Conservation (phyloP, 2,888 invertebrate species). For the Thyatira batis region DNA sequence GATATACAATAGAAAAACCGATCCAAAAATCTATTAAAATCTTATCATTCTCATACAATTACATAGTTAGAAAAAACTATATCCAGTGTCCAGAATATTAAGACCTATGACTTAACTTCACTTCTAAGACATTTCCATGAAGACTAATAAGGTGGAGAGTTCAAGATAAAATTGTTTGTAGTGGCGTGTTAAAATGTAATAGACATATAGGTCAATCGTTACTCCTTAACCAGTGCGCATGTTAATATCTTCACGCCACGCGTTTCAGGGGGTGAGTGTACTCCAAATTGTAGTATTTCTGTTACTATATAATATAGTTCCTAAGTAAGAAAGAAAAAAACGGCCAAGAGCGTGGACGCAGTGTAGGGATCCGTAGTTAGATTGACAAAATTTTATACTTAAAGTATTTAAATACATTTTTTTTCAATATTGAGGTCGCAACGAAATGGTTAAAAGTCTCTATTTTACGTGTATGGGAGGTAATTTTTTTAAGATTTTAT, state of each 20-base stretch:
- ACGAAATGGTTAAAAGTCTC: too few species aligned
- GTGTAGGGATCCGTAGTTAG: too few species aligned
- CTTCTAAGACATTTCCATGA: not conserved
- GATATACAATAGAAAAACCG: too few species aligned
- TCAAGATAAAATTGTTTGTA: constrained; percentile 8
- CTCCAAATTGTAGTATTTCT: too few species aligned
- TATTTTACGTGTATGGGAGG: too few species aligned
- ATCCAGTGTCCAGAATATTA: not conserved
- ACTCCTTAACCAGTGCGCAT: constrained; percentile 16
- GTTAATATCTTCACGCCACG: constrained; percentile 40
- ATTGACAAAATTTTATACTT: too few species aligned
- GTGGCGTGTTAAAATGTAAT: constrained; percentile 31
- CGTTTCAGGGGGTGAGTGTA: constrained; percentile 25
- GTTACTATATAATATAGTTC: too few species aligned
- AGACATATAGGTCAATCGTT: constrained; percentile 29
- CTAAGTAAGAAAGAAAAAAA: too few species aligned
- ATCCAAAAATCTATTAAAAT: not conserved
- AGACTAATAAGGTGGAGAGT: not conserved
- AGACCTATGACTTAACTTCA: not conserved
- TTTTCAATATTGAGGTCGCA: too few species aligned
- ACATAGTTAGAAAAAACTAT: not conserved
- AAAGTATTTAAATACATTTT: too few species aligned
- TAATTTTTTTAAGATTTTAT: too few species aligned
- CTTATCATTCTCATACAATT: not conserved
- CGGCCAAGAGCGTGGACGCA: too few species aligned